phyloP scores from a whole-genome alignment of 1,140 invertebrate species.

The Penaeus vannamei region DNA sequence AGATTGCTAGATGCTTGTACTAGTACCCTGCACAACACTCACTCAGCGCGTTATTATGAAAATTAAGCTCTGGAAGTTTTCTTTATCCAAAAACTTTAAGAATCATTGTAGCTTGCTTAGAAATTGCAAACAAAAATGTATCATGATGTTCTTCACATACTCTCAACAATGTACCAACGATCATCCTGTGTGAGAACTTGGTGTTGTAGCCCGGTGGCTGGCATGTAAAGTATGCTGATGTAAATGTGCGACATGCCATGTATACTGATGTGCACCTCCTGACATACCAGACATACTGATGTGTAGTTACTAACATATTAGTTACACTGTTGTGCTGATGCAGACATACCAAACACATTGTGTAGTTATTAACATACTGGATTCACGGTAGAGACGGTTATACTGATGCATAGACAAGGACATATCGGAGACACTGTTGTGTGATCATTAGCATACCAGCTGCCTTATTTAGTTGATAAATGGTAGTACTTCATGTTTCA shows the following conservation, averaged over 20 bases:
- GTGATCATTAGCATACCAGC: no score
- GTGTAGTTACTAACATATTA: conserved; percentile 17
- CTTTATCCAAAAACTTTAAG: conserved; percentile 40
- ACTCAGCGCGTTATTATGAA: conserved; percentile 22
- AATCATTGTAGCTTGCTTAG: conserved; percentile 45
- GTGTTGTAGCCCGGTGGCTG: not conserved
- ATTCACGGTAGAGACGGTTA: no score
- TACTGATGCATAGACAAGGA: no score
- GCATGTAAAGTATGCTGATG: not conserved
- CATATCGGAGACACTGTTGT: no score
- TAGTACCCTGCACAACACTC: conserved; percentile 39
- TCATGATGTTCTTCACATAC: conserved; percentile 36
- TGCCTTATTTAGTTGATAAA: no score
- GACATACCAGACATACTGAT: conserved; percentile 34
- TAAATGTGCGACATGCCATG: conserved; percentile 14
- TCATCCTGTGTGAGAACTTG: conserved; percentile 38
- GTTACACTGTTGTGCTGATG: no score
- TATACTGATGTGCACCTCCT: conserved; percentile 16
- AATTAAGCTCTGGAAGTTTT: conserved; percentile 50
- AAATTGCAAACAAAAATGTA: conserved; percentile 40
- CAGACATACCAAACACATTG: no score
- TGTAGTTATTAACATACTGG: no score
- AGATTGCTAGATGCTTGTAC: conserved; percentile 46
- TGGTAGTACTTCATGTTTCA: no score
- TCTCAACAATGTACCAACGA: conserved; percentile 45